Base-by-base conservation (phyloP, 2,113 vertebrate species). In the Theristicus caerulescens region DNA sequence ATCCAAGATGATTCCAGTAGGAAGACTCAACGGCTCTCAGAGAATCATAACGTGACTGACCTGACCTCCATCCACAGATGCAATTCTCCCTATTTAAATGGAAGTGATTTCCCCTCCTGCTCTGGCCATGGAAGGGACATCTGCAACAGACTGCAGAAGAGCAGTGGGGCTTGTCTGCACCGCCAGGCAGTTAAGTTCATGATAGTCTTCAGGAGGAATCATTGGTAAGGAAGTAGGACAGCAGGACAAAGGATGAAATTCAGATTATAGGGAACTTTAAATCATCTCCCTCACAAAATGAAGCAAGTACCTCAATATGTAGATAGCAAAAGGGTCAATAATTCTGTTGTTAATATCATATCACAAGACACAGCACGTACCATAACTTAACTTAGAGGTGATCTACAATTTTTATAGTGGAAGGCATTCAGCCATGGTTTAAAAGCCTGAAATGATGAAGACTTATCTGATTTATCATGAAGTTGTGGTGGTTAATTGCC, bases 1-100 rank as follows among this genome's bases (percentile, higher is more conserved):
- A 77, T 32, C 40, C 51, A 66, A 55, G 34, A 76, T 0, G 1
- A n/a, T 4, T 31, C 20, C 3, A 3, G 27, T 3, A 42, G 32
- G 24, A 91, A 13, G 24, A 59, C 22, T 38, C 0, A 0, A 5
- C 19, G 29, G 22, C 16, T 86, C 38, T 64, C 40, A 81, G 38
- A 64, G 71, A 88, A 62, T 40, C 47, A 19, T 21, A 26, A 47
- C 2, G 0, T 19, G 40, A 44, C 32, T 58, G 36, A 79, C 14
- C 5, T 67, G 85, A 42, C 16, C 36, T 85, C 44, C 27, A 57
- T 7, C 19, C 49, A 72, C 6, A 71, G 36, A 49, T 16, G 17
- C 8, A 49, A 13, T 78, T 94, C 7, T 64, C n/a, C 59, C 27
- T 13, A 2, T 61, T 93, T 40, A 58, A 74, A 76, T 49, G 10